A percentile compares a stretch with the other conserved stretches of the same genome.
These are phyloP conservation scores for Ptiloglossa arizonensis DNA, from an alignment of 1,140 invertebrate genomes.

Conservation along the genomic window DNA sequence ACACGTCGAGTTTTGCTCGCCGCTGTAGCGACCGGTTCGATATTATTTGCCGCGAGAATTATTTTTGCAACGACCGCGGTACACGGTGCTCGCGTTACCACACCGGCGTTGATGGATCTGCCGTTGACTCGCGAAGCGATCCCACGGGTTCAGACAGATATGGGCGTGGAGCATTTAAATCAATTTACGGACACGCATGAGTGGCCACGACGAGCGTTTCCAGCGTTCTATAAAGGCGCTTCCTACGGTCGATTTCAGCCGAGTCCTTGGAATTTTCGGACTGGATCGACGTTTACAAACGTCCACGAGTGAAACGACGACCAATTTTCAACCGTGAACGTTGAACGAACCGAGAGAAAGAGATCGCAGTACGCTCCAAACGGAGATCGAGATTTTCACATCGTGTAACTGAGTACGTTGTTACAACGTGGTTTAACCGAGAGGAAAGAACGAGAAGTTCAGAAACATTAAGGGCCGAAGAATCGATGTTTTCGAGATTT, in stretches of 20 bases:
- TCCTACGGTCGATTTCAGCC: conserved; percentile 32
- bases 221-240: conserved; percentile 44
- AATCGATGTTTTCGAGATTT: too few relatives aligned
- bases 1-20: not conserved
- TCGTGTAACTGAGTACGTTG: too few relatives aligned
- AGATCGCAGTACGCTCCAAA: too few relatives aligned
- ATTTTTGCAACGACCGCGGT: conserved; percentile 36
- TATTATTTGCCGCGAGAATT: conserved; percentile 31
- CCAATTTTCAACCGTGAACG: too few relatives aligned
- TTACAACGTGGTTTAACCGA: too few relatives aligned
- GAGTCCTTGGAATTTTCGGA: conserved; percentile 18
- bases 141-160: conserved; percentile 47
- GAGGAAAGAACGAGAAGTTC: too few relatives aligned
- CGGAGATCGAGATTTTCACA: too few relatives aligned
- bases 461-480: too few relatives aligned
- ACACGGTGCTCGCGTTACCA: conserved; percentile 43
- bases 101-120: conserved; percentile 42
- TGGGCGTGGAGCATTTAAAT: conserved; percentile 64
- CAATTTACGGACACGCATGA: conserved; percentile 64
- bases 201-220: conserved; percentile 44
- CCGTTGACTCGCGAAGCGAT: conserved; percentile 48
- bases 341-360: too few relatives aligned
- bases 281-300: too few relatives aligned
- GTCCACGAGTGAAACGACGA: too few relatives aligned
- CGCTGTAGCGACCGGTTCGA: conserved; percentile 41